phyloP scores from a whole-genome alignment of 2,888 invertebrate species.

The Amiota minor region DNA sequence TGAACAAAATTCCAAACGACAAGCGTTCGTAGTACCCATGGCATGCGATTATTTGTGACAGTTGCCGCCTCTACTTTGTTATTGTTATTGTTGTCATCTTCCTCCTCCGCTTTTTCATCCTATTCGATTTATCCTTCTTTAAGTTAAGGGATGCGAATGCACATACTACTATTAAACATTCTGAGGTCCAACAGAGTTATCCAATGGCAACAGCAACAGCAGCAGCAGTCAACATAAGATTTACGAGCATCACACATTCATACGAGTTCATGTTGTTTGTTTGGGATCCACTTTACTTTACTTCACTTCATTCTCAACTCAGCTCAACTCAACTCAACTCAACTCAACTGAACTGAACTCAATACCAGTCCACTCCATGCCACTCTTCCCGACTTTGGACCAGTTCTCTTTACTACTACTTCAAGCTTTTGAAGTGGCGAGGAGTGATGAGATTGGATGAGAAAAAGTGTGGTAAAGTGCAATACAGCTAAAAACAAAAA shows the following conservation, averaged over 20 bases:
- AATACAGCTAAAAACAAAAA: background rate
- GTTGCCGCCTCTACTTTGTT: slow-evolving; percentile 28
- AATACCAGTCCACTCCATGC: background rate
- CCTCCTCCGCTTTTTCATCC: no score
- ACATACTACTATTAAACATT: background rate
- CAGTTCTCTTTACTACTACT: no score
- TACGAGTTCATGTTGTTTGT: background rate
- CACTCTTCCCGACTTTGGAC: background rate
- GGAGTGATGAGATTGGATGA: no score
- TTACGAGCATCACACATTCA: slow-evolving; percentile 12
- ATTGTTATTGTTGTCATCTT: no score
- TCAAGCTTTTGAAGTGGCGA: no score
- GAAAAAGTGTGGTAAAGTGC: no score
- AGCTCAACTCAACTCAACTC: background rate
- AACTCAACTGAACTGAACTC: background rate
- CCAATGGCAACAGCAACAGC: background rate
- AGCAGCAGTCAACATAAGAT: slow-evolving; percentile 12
- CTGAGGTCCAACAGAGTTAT: background rate
- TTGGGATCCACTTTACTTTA: slow-evolving; percentile 11
- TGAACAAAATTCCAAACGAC: slow-evolving; percentile 56
- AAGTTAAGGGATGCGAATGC: slow-evolving; percentile 14
- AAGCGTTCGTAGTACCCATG: slow-evolving; percentile 32
- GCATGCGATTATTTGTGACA: slow-evolving; percentile 32
- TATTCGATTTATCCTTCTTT: background rate
- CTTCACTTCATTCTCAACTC: background rate